These are phyloP conservation scores for Caenorhabditis drosophilae DNA, from an alignment of 2,888 invertebrate genomes.

Conservation along the genomic window DNA sequence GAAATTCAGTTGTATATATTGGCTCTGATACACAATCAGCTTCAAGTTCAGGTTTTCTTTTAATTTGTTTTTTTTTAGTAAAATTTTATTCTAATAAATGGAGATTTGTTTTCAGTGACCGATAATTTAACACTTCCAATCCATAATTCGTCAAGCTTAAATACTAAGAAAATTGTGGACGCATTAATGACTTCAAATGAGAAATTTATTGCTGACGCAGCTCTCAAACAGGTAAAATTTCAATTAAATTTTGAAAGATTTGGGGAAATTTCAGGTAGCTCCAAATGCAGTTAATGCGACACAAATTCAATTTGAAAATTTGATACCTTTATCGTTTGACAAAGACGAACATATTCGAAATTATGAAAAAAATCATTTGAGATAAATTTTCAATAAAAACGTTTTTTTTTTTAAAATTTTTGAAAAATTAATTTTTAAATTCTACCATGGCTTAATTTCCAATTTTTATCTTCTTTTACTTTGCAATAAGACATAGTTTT, in stretches of 20 bases:
- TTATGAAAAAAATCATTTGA: slow-evolving; percentile 9
- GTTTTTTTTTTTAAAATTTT: not conserved
- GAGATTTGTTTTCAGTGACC: not conserved
- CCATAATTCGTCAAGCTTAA: too few relatives aligned
- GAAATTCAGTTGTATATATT: not conserved
- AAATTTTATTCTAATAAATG: not conserved
- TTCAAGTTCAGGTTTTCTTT: too few relatives aligned
- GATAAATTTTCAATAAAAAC: not conserved
- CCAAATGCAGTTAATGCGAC: slow-evolving; percentile 11
- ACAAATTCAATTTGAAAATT: slow-evolving; percentile 14
- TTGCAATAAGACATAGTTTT: too few relatives aligned
- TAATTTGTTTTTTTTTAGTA: not conserved
- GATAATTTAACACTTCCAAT: too few relatives aligned
- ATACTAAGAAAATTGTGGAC: slow-evolving; percentile 18
- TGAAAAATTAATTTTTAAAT: not conserved
- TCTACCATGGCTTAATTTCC: not conserved
- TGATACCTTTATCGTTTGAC: slow-evolving; percentile 35
- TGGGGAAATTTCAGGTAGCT: slow-evolving; percentile 5
- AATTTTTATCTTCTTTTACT: not conserved
- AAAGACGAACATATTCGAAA: slow-evolving; percentile 28
- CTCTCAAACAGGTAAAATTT: slow-evolving; percentile 14
- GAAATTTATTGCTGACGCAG: slow-evolving; percentile 21
- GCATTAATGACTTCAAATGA: slow-evolving; percentile 19
- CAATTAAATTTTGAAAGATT: not conserved
- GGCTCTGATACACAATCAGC: not conserved